phyloP scores from a whole-genome alignment of 2,113 vertebrate genomes.

The Nesoenas mayeri region DNA sequence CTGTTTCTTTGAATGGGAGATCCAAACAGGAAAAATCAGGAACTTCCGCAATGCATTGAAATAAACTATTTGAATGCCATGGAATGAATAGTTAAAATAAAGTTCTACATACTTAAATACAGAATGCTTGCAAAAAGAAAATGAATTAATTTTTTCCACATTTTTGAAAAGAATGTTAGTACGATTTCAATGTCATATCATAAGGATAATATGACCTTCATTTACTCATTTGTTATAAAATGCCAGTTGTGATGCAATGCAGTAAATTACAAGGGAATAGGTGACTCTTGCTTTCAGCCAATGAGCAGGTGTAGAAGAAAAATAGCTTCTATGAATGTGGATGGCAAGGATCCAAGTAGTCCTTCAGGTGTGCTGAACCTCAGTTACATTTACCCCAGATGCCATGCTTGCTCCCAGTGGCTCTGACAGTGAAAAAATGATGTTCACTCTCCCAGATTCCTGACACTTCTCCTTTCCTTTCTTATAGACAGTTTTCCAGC shows the following conservation, averaged over 20 bases:
- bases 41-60: neutral
- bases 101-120: neutral
- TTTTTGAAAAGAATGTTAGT: neutral
- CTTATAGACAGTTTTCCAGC: neutral
- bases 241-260: neutral
- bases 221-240: neutral
- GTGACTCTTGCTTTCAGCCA: neutral
- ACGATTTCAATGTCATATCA: neutral
- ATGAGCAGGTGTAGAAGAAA: neutral
- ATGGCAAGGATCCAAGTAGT: neutral
- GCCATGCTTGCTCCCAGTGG: neutral
- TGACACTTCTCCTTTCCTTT: neutral
- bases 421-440: neutral
- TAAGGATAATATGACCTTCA: neutral
- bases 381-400: rapidly evolving
- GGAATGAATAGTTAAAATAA: neutral
- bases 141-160: neutral
- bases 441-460: neutral
- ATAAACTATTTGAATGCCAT: neutral
- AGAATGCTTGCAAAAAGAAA: neutral
- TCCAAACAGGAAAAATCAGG: neutral
- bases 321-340: neutral
- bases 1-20: neutral
- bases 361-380: neutral
- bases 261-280: neutral